Conservation (phyloP, 2,113 vertebrate species). For the Gymnobelideus leadbeateri region DNA sequence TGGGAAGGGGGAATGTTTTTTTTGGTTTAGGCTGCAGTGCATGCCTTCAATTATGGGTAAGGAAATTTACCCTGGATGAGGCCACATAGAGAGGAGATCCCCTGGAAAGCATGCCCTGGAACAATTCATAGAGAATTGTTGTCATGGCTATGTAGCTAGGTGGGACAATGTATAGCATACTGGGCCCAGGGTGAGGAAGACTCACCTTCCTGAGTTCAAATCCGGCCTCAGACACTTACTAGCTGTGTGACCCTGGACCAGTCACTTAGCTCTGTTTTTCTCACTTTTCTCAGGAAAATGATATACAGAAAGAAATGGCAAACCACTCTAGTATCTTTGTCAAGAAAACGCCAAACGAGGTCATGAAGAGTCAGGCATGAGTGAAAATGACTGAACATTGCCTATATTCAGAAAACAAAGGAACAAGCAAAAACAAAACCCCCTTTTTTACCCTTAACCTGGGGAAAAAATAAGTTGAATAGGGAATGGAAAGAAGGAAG, state of each 20-base stretch:
- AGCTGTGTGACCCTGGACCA: not conserved
- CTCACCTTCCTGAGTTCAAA: not conserved
- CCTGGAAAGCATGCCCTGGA: not conserved
- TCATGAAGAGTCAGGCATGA: not conserved
- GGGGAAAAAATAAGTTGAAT: not conserved
- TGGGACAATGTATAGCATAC: not conserved
- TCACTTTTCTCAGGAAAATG: not conserved
- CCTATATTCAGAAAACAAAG: not conserved
- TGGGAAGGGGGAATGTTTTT: too few relatives aligned
- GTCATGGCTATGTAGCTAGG: not conserved
- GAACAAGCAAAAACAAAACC: not conserved
- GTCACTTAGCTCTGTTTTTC: not conserved
- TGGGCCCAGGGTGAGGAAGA: not conserved
- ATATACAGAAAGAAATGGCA: not conserved
- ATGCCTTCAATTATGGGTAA: not conserved
- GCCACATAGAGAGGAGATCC: not conserved
- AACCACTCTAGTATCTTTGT: not conserved
- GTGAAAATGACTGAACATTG: not conserved
- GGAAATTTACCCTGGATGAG: not conserved
- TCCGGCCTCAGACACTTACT: not conserved
- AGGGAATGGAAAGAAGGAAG: not conserved
- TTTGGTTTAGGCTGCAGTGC: not conserved
- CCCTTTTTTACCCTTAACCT: not conserved
- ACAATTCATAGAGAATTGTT: not conserved
- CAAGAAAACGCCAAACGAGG: not conserved